These are phyloP conservation scores for Eonycteris spelaea DNA, from an alignment of 2,113 vertebrate genomes.

Conservation along the genomic window DNA sequence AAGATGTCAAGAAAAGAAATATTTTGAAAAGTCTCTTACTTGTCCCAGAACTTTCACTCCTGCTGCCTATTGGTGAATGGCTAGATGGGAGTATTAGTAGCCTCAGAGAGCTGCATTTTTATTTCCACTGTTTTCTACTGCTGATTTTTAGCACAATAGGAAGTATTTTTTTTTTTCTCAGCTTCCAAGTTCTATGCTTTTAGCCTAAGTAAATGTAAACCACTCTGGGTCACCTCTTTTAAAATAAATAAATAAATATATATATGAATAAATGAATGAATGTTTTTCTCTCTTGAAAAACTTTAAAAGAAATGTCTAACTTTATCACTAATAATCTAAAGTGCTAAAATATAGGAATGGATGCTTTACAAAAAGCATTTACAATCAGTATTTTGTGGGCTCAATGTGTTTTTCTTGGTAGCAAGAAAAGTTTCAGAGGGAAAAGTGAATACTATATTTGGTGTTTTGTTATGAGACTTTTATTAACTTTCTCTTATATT, in stretches of 20 bases:
- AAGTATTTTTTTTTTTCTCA: background rate
- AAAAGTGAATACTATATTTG: background rate
- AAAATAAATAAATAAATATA: background rate
- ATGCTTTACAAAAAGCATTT: background rate
- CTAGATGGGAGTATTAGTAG: background rate
- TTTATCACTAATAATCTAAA: conserved; percentile 6
- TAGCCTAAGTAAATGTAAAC: background rate
- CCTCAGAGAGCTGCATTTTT: background rate
- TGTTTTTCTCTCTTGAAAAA: background rate
- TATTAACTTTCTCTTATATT: background rate
- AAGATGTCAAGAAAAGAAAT: background rate
- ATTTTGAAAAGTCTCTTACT: background rate
- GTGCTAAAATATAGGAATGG: background rate
- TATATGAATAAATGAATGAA: background rate
- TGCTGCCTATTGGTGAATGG: background rate
- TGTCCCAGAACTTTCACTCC: background rate
- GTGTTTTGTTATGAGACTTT: background rate
- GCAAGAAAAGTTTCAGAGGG: background rate
- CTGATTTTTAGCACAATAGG: conserved; percentile 28
- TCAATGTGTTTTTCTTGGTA: background rate
- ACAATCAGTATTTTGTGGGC: background rate
- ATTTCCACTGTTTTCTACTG: background rate
- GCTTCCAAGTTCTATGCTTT: background rate
- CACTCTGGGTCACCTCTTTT: background rate
- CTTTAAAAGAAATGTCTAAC: background rate